phyloP scores from a whole-genome alignment of 1,140 invertebrate genomes.

The Xylocopa sonorina region DNA sequence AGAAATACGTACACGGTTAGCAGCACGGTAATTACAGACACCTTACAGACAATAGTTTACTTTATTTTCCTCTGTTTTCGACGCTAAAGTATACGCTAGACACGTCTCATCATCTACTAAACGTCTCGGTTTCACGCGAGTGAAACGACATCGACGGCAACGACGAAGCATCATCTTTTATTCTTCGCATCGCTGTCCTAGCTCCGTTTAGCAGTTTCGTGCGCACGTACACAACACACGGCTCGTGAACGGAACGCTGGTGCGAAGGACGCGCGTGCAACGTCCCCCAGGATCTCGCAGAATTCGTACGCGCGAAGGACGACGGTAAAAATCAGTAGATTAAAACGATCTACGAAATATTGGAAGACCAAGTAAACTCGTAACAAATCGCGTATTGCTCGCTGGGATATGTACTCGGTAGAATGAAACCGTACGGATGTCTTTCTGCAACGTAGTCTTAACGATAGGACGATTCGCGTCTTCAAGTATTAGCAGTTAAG shows the following conservation, averaged over 20 bases:
- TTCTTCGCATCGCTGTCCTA: conserved; percentile 3
- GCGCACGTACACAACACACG: conserved; percentile 37
- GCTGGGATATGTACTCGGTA: conserved; percentile 54
- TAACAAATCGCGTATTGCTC: conserved; percentile 57
- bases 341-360: conserved; percentile 40
- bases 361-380: conserved; percentile 62
- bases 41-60: conserved; percentile 59
- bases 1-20: conserved; percentile 51
- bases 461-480: conserved; percentile 35
- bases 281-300: too few species aligned
- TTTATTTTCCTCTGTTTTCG: conserved; percentile 15
- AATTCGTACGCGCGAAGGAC: neutral
- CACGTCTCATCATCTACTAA: conserved; percentile 50
- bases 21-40: conserved; percentile 60
- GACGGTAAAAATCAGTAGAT: conserved; percentile 29
- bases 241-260: conserved; percentile 10
- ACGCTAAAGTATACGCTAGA: conserved; percentile 53
- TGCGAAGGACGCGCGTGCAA: neutral
- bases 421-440: conserved; percentile 13
- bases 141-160: conserved; percentile 64
- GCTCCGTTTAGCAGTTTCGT: conserved; percentile 20
- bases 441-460: conserved; percentile 17
- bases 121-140: conserved; percentile 58
- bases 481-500: neutral
- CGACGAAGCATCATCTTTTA: conserved; percentile 51